These are phyloP conservation scores for Agrilus mali DNA, from an alignment of 2,888 invertebrate genomes.

Conservation along the genomic window DNA sequence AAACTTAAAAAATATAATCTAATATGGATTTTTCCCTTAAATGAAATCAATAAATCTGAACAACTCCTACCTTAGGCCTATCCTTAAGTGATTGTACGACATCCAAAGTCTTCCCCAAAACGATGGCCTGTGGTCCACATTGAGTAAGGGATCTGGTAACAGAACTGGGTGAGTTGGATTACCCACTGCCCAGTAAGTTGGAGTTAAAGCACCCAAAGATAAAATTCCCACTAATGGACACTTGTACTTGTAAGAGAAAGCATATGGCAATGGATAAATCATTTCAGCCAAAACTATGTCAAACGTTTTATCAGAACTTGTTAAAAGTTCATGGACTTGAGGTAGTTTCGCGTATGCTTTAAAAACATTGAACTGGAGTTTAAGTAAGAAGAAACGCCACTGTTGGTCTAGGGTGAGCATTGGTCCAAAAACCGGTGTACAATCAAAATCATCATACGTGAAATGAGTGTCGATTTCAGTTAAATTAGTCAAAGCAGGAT, in stretches of 20 bases:
- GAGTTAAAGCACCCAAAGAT: conserved; percentile 17
- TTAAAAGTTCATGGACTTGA: conserved; percentile 18
- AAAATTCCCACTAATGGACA: conserved; percentile 15
- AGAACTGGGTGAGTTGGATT: conserved; percentile 20
- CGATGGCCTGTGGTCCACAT: conserved; percentile 28
- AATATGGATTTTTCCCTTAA: too few relatives aligned
- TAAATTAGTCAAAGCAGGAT: conserved; percentile 20
- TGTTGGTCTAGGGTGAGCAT: too few relatives aligned
- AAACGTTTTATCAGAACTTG: conserved; percentile 16
- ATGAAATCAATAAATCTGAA: too few relatives aligned
- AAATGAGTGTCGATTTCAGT: conserved; percentile 24
- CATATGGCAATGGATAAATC: conserved; percentile 12
- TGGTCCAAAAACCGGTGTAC: too few relatives aligned
- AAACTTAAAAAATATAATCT: too few relatives aligned
- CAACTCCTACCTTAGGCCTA: too few relatives aligned
- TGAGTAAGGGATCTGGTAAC: conserved; percentile 22
- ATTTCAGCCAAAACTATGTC: conserved; percentile 20
- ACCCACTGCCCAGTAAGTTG: conserved; percentile 19
- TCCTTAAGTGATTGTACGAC: conserved; percentile 9
- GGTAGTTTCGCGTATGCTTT: conserved; percentile 9
- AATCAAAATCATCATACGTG: conserved; percentile 17
- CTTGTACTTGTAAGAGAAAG: conserved; percentile 16
- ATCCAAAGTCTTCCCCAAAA: conserved; percentile 27
- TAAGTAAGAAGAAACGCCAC: not conserved
- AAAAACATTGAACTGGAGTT: conserved; percentile 14